A percentile compares a stretch with the other conserved stretches of the same genome.
Conservation (phyloP, 2,113 vertebrate species). For the Corvus hawaiiensis region DNA sequence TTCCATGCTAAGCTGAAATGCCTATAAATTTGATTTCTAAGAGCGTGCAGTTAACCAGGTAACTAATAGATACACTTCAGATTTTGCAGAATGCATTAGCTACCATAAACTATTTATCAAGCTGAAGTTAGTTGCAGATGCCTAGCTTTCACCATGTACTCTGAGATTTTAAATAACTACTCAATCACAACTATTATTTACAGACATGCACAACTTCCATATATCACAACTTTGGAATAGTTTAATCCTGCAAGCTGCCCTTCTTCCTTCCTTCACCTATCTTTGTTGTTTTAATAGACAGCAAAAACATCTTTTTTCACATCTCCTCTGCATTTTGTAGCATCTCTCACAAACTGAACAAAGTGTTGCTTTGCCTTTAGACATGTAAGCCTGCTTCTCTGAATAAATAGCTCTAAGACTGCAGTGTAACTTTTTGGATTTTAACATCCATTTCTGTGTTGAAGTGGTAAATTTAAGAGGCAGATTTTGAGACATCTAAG, state of each 20-base stretch:
- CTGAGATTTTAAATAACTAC: not conserved
- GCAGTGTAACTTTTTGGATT: not conserved
- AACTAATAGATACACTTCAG: not conserved
- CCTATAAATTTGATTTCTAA: not conserved
- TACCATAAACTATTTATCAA: not conserved
- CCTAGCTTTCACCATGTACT: not conserved
- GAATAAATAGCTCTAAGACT: not conserved
- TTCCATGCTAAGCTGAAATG: not conserved
- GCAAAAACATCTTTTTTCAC: not conserved
- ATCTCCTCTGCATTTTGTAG: not conserved
- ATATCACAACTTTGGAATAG: not conserved
- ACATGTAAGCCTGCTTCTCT: not conserved
- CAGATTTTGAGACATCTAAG: accelerated
- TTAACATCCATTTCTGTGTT: not conserved
- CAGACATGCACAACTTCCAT: not conserved
- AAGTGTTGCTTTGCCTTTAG: not conserved
- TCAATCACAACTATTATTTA: not conserved
- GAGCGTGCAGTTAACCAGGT: not conserved
- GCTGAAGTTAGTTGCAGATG: not conserved
- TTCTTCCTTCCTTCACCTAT: not conserved
- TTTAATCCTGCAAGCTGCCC: not conserved
- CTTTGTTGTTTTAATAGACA: not conserved
- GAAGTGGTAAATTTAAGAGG: not conserved
- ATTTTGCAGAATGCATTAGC: not conserved
- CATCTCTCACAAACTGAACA: not conserved